Evolutionary conservation across 2,113 vertebrate genomes (phyloP).

Genomic region (Benitochromis conjunctus): DNA sequence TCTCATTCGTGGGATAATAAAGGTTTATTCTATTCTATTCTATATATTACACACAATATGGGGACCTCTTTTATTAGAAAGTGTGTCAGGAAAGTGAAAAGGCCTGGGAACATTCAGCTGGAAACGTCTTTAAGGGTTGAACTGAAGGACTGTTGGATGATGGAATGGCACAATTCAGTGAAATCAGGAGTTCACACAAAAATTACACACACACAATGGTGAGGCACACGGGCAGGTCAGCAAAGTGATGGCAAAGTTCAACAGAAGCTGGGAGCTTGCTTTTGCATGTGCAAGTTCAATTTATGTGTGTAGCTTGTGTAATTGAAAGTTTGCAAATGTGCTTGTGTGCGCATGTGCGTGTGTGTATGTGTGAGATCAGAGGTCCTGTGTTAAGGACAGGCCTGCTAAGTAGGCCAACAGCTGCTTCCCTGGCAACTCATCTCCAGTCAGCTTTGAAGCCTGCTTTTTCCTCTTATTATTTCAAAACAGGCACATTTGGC

Average conservation of each 20-base stretch:
- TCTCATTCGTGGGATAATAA: too few species aligned
- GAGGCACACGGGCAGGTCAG: not conserved
- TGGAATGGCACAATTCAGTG: not conserved
- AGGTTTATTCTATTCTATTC: not conserved
- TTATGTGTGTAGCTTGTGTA: not conserved
- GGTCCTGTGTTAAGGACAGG: constrained; percentile 37
- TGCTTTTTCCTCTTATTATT: constrained; percentile 16
- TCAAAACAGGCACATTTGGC: constrained; percentile 9
- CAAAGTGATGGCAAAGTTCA: not conserved
- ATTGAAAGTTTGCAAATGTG: not conserved
- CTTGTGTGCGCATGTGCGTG: not conserved
- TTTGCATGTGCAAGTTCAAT: not conserved
- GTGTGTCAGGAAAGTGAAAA: not conserved
- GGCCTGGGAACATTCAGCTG: not conserved
- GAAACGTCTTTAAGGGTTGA: constrained; percentile 15
- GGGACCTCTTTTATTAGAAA: not conserved
- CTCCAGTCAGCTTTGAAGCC: constrained; percentile 51
- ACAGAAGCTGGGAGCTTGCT: not conserved
- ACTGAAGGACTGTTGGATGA: constrained; percentile 16
- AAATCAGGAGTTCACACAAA: not conserved
- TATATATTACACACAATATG: not conserved
- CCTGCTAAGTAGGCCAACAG: constrained; percentile 64
- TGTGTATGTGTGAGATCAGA: constrained; percentile 27
- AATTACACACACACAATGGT: not conserved
- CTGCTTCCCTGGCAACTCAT: constrained; percentile 50